These are phyloP conservation scores for Sciurus carolinensis DNA, from an alignment of 2,797 vertebrate species.

Conservation along the genomic window DNA sequence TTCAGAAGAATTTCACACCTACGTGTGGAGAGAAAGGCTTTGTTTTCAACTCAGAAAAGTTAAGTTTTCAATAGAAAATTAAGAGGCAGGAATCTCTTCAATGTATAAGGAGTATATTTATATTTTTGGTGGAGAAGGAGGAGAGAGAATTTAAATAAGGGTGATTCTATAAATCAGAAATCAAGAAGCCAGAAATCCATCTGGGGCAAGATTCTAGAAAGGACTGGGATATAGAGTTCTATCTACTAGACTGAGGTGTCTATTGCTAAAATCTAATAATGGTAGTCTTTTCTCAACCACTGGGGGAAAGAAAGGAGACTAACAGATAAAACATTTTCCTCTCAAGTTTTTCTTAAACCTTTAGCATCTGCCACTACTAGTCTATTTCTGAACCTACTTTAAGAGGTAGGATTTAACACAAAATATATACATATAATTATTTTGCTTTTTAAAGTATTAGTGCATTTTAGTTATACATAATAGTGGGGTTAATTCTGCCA, in stretches of 20 bases:
- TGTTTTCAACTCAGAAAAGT: slow-evolving; percentile 36
- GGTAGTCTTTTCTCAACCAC: neutral
- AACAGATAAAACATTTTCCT: slow-evolving; percentile 8
- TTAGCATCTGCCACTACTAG: neutral
- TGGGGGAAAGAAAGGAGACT: neutral
- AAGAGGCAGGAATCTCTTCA: slow-evolving; percentile 17
- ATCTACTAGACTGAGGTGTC: neutral
- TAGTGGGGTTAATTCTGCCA: too few relatives aligned
- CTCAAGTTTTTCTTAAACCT: slow-evolving; percentile 55
- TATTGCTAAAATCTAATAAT: neutral
- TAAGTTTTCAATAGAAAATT: slow-evolving; percentile 44
- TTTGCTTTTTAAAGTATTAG: too few relatives aligned
- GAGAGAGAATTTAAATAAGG: slow-evolving; percentile 31
- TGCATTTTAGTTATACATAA: too few relatives aligned
- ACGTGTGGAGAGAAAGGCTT: neutral
- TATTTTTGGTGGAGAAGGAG: neutral
- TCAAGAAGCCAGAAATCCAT: neutral
- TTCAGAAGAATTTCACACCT: slow-evolving; percentile 11
- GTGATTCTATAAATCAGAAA: slow-evolving; percentile 32
- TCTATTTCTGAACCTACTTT: neutral
- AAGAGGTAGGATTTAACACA: neutral
- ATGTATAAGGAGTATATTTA: neutral
- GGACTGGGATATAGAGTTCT: neutral
- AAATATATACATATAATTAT: neutral
- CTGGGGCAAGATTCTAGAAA: slow-evolving; percentile 14